Base-by-base conservation (phyloP, 53 echinoderm and acorn worm genomes). In the Holothuria leucospilota region DNA sequence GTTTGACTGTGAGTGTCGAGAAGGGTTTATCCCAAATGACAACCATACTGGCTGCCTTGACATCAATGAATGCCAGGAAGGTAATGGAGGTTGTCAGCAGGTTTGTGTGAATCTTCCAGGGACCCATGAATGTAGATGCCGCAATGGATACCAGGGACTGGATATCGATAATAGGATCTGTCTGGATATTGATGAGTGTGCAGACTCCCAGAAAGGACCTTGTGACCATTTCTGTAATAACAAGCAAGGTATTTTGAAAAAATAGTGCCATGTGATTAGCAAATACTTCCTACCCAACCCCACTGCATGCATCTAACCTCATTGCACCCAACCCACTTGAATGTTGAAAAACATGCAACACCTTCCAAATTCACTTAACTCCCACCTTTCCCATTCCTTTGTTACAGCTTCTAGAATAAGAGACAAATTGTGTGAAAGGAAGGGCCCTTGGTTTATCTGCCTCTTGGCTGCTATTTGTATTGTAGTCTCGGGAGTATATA, bases 171-270 rank as follows among this genome's bases (percentile, higher is more conserved):
- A 98, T 84, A 64, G n/a, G 29, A 72, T 98, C 52, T 98, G 98
- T 73, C 87, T 90, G 26, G 98, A 98, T 71, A 98, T 98, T 38
- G 95, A 98, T 70, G 98, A 98, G 78, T 98, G 98, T 60, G 93
- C 93, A n/a, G 87, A 93, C 14, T 93, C 93, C 40, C 87, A 90
- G 70, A 90, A 74, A 30, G 98, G 98, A 42, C 98, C 98, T 7
- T 98, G 98, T 81, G 89, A 87, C 62, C 93, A 98, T 58, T 86
- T 81, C 2, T 98, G 98, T 62, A 92, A 58, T 30, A 98, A 98
- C 63, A 87, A 78, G 40, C 63, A 90, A 69, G 98, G 98, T 98
- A 74, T 26, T 72, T 66, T 25, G 30, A 71, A 40, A 39, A 29
- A 40, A 16, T 46, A 7, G 8, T 46, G 6, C 56, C 15, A 56